phyloP scores from a whole-genome alignment of 2,888 invertebrate genomes.

The Arenicola marina region DNA sequence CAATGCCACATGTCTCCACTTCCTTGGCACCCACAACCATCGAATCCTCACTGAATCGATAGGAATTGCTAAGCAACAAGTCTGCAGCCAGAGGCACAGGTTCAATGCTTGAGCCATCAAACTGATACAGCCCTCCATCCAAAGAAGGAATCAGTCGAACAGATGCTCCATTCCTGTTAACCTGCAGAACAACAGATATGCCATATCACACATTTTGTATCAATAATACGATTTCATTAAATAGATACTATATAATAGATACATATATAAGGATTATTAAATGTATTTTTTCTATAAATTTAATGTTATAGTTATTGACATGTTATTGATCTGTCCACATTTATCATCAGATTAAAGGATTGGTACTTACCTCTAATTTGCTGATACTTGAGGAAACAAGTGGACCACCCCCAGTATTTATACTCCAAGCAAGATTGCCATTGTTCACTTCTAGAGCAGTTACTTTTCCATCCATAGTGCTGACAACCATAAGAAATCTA shows the following conservation, averaged over 20 bases:
- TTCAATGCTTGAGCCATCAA: constrained; percentile 86
- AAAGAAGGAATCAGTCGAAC: constrained; percentile 86
- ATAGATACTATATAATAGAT: background rate
- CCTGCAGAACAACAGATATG: constrained; percentile 30
- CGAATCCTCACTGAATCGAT: constrained; percentile 70
- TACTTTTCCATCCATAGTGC: constrained; percentile 83
- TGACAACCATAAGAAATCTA: constrained; percentile 72
- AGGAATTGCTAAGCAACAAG: constrained; percentile 78
- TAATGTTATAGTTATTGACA: background rate
- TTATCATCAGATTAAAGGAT: constrained; percentile 40
- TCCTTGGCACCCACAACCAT: constrained; percentile 77
- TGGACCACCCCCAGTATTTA: constrained; percentile 76
- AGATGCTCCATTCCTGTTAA: constrained; percentile 48
- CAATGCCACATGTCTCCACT: constrained; percentile 83
- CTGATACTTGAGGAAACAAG: constrained; percentile 88
- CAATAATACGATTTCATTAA: no score
- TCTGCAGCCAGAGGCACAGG: constrained; percentile 86
- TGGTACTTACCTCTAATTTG: constrained; percentile 73
- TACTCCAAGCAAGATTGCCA: constrained; percentile 75
- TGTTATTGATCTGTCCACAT: background rate
- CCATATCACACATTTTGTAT: background rate
- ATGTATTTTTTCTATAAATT: background rate
- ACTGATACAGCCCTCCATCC: constrained; percentile 87
- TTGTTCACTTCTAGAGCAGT: constrained; percentile 71
- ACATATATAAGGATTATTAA: background rate